Evolutionary conservation across 2,797 vertebrate genomes (phyloP).

Genomic region (Chelon auratus): DNA sequence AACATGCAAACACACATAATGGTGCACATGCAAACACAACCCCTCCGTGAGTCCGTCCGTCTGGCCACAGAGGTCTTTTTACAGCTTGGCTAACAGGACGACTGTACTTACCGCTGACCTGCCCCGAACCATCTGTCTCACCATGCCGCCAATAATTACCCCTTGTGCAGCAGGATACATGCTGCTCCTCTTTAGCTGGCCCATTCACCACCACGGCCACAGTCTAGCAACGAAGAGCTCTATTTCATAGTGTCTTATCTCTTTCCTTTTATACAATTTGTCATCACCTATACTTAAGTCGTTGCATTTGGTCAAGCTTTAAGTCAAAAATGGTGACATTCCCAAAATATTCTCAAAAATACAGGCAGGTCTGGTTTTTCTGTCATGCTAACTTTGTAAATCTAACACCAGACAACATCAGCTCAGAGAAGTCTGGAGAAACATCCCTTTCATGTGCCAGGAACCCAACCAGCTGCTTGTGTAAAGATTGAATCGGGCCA

Average conservation of each 20-base stretch:
- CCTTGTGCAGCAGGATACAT: slow-evolving; percentile 53
- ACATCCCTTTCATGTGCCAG: slow-evolving; percentile 28
- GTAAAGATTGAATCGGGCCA: slow-evolving; percentile 34
- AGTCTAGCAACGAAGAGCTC: slow-evolving; percentile 2
- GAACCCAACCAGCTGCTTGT: slow-evolving; percentile 37
- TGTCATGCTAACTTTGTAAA: slow-evolving; percentile 8
- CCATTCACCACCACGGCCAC: slow-evolving; percentile 16
- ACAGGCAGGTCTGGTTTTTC: not conserved
- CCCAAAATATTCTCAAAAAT: not conserved
- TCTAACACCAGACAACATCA: slow-evolving; percentile 24
- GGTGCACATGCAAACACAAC: slow-evolving; percentile 52
- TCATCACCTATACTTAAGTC: not conserved
- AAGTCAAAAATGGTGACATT: not conserved
- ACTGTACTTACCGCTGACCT: slow-evolving; percentile 65
- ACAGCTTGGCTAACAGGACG: slow-evolving; percentile 69
- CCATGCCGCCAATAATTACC: slow-evolving; percentile 68
- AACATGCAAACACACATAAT: slow-evolving; percentile 49
- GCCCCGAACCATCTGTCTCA: slow-evolving; percentile 65
- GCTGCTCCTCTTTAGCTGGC: slow-evolving; percentile 51
- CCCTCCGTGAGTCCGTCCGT: slow-evolving; percentile 62
- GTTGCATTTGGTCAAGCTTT: not conserved
- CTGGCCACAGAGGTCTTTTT: slow-evolving; percentile 81
- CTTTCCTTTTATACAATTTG: not conserved
- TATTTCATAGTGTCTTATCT: slow-evolving; percentile 10
- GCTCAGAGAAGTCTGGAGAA: slow-evolving; percentile 28